Percentiles rank a stretch among this genome's conserved stretches.
Conservation (phyloP, 2,888 invertebrate species). For the Parnassius mnemosyne region DNA sequence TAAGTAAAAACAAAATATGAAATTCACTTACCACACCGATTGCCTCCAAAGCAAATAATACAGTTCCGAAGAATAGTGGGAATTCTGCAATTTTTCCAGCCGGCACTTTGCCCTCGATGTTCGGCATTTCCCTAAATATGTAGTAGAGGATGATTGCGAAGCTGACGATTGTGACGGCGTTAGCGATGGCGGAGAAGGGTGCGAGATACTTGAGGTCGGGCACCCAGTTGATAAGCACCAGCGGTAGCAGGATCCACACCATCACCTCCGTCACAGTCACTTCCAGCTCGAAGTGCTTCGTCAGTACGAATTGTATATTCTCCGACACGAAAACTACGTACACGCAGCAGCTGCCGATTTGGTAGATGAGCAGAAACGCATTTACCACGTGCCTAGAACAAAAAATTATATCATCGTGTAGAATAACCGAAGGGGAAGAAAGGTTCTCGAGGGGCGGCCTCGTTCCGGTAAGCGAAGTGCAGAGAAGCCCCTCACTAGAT, state of each 20-base stretch:
- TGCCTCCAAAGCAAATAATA: constrained; percentile 97
- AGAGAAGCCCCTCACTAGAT: no score
- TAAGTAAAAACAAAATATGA: background rate
- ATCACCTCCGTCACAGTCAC: constrained; percentile 84
- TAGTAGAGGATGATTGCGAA: constrained; percentile 93
- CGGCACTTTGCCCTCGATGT: constrained; percentile 81
- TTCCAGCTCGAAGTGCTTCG: constrained; percentile 70
- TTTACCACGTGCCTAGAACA: constrained; percentile 85
- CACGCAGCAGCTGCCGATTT: constrained; percentile 97
- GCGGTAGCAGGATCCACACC: constrained; percentile 85
- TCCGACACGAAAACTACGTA: constrained; percentile 96
- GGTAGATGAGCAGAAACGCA: constrained; percentile 90
- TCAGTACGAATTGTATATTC: constrained; percentile 87
- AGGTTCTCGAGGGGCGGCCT: no score
- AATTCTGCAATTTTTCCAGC: constrained; percentile 85
- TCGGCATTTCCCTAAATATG: constrained; percentile 86
- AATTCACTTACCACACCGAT: constrained; percentile 88
- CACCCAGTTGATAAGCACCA: constrained; percentile 90
- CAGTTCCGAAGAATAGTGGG: constrained; percentile 97
- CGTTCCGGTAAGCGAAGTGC: no score
- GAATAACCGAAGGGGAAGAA: no score
- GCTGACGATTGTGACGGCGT: constrained; percentile 89
- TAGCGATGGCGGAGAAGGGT: constrained; percentile 94
- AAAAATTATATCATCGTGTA: background rate
- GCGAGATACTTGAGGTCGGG: constrained; percentile 92